Conservation (phyloP, 2,888 invertebrate species). For the Orthosia gothica region DNA sequence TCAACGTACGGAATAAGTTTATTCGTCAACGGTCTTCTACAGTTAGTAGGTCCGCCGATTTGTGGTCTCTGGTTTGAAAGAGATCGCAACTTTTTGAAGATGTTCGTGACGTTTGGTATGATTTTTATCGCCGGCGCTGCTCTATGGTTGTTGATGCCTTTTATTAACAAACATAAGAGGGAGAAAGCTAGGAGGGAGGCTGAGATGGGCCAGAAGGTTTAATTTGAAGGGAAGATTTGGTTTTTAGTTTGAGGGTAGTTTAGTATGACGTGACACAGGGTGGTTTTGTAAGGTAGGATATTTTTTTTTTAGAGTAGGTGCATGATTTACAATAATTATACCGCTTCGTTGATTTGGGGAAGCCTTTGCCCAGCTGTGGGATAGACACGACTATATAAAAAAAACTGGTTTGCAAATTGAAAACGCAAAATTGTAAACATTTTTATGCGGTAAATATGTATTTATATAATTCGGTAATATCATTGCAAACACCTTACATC, state of each 20-base stretch:
- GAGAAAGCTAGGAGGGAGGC: slow-evolving; percentile 68
- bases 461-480: background rate
- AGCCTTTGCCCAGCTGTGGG: too few relatives aligned
- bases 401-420: too few relatives aligned
- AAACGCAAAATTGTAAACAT: background rate
- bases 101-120: slow-evolving; percentile 95
- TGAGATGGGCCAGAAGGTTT: slow-evolving; percentile 68
- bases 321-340: background rate
- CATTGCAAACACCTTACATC: background rate
- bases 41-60: slow-evolving; percentile 95
- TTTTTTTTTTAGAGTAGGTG: background rate
- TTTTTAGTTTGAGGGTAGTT: slow-evolving; percentile 8
- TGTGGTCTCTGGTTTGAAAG: slow-evolving; percentile 94
- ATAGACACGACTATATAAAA: background rate
- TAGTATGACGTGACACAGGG: background rate
- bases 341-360: too few relatives aligned
- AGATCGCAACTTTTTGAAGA: slow-evolving; percentile 92
- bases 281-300: background rate
- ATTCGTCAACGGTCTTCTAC: slow-evolving; percentile 96
- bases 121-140: slow-evolving; percentile 94
- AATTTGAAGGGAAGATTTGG: background rate
- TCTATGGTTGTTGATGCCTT: slow-evolving; percentile 95
- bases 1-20: slow-evolving; percentile 97
- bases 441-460: background rate
- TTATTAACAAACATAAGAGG: slow-evolving; percentile 90